A percentile compares a stretch with the other conserved stretches of the same genome.
Evolutionary conservation across 2,113 vertebrate genomes (phyloP).

Genomic region (Oryzias celebensis): DNA sequence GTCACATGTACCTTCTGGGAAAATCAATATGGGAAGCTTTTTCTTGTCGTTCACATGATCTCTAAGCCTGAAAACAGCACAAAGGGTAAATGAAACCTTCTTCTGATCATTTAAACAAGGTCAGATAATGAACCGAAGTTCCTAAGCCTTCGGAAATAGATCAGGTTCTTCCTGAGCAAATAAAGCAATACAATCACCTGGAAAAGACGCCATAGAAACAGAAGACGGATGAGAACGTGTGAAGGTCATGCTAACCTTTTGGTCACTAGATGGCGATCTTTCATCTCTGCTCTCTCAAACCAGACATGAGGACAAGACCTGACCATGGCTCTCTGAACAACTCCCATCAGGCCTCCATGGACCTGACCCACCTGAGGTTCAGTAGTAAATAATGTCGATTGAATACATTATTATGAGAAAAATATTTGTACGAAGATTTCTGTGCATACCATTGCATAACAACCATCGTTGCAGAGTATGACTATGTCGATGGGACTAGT

Average conservation of each 20-base stretch:
- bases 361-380: conserved; percentile 89
- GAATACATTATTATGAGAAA: not conserved
- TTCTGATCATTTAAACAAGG: not conserved
- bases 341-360: conserved; percentile 92
- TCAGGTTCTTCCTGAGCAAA: conserved; percentile 13
- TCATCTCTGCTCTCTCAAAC: conserved; percentile 97
- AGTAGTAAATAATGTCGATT: not conserved
- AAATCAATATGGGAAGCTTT: conserved; percentile 94
- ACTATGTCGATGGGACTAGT: conserved; percentile 93
- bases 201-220: conserved; percentile 2
- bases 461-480: conserved; percentile 92
- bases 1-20: conserved; percentile 73
- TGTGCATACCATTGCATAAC: conserved; percentile 91
- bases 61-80: conserved; percentile 79
- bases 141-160: conserved; percentile 20
- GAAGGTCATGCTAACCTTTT: conserved; percentile 79
- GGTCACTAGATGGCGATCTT: conserved; percentile 95
- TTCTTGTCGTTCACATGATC: conserved; percentile 90
- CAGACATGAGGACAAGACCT: conserved; percentile 95
- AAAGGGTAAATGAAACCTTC: conserved; percentile 32
- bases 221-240: not conserved
- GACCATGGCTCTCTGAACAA: conserved; percentile 92
- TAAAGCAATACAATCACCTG: not conserved
- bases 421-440: not conserved
- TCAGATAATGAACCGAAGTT: conserved; percentile 14